Percentiles rank a stretch among this genome's conserved stretches.
Conservation (phyloP, 92 coral and sea anemone genomes). For the Epizoanthus scotinus region DNA sequence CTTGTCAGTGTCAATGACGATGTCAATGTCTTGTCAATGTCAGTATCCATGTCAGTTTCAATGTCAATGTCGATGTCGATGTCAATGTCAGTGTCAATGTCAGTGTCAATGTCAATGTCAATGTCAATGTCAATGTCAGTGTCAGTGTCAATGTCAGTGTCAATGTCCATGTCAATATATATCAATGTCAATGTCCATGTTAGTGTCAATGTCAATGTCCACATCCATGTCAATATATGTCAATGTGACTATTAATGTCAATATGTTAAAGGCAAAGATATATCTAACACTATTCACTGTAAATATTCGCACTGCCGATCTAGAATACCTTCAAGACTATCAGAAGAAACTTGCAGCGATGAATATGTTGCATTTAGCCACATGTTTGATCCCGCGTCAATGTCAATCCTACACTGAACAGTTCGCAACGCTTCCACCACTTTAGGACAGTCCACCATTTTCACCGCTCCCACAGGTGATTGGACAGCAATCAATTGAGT, state of each 20-base stretch:
- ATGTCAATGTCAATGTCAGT: too few relatives aligned
- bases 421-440: slow-evolving; percentile 48
- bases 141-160: too few relatives aligned
- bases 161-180: too few relatives aligned
- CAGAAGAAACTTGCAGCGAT: not conserved
- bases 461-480: slow-evolving; percentile 25
- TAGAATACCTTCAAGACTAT: not conserved
- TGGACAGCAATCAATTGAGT: slow-evolving; percentile 17
- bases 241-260: not conserved
- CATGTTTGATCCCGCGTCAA: slow-evolving; percentile 52
- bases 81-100: too few relatives aligned
- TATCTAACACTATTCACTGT: not conserved
- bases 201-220: not conserved
- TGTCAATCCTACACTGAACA: slow-evolving; percentile 29
- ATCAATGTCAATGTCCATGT: too few relatives aligned
- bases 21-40: not conserved
- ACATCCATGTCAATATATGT: too few relatives aligned
- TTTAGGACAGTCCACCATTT: slow-evolving; percentile 20
- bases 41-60: too few relatives aligned
- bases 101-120: too few relatives aligned
- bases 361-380: slow-evolving; percentile 1
- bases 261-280: not conserved
- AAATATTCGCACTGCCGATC: not conserved
- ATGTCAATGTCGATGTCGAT: too few relatives aligned
- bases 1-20: not conserved